These are phyloP conservation scores for Ageneiosus marmoratus DNA, from an alignment of 2,113 vertebrate genomes.

Conservation along the genomic window DNA sequence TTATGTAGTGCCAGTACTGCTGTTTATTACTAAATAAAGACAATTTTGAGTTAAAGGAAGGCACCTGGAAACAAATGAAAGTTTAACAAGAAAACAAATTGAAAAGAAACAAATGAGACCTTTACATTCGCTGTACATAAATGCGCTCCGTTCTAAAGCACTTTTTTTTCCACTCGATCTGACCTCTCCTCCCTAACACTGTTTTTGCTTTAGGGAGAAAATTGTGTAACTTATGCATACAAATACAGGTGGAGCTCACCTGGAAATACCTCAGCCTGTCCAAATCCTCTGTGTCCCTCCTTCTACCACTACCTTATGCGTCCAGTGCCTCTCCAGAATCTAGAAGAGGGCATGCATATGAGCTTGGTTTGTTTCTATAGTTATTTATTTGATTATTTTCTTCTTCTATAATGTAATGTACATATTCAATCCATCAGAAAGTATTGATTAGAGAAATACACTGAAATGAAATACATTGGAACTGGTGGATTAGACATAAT, in stretches of 20 bases:
- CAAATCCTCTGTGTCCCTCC: constrained; percentile 38
- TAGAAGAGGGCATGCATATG: constrained; percentile 36
- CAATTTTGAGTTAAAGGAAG: constrained; percentile 44
- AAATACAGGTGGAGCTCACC: constrained; percentile 68
- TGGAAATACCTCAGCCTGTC: constrained; percentile 77
- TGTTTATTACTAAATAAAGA: constrained; percentile 49
- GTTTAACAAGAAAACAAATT: constrained; percentile 17
- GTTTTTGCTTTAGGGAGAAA: constrained; percentile 61
- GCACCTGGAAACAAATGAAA: constrained; percentile 14
- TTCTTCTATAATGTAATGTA: constrained; percentile 59
- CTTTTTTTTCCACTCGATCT: constrained; percentile 64
- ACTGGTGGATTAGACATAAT: constrained; percentile 34
- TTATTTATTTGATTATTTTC: constrained; percentile 33
- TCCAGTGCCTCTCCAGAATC: constrained; percentile 52
- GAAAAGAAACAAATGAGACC: constrained; percentile 45
- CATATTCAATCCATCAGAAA: constrained; percentile 59
- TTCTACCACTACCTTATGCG: constrained; percentile 59
- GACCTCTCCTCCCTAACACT: constrained; percentile 52
- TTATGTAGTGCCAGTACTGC: constrained; percentile 22
- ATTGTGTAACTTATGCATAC: constrained; percentile 74
- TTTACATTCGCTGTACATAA: constrained; percentile 75
- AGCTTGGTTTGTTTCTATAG: constrained; percentile 37
- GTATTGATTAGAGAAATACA: constrained; percentile 45
- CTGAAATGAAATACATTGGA: constrained; percentile 48
- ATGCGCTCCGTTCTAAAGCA: constrained; percentile 74